Evolutionary conservation across 1,140 invertebrate genomes (phyloP).

Genomic region (Meteorus sp.): DNA sequence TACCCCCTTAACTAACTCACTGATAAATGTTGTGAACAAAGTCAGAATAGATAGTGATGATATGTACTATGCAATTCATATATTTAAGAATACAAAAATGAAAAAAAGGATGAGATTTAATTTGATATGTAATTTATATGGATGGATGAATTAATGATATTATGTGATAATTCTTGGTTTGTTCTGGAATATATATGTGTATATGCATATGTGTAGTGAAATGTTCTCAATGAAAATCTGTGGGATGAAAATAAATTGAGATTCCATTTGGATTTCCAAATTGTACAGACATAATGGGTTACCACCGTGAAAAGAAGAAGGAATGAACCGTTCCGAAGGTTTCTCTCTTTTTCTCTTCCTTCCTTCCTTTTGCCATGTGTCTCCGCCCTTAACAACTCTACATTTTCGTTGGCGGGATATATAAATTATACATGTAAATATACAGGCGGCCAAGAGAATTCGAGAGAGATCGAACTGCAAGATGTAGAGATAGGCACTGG

Average conservation of each 20-base stretch:
- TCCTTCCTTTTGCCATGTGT: slow-evolving; percentile 6
- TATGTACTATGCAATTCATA: too few species aligned
- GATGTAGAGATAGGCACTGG: slow-evolving; percentile 52
- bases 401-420: slow-evolving; percentile 38
- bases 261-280: slow-evolving; percentile 17
- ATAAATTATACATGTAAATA: slow-evolving; percentile 59
- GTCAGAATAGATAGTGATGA: too few species aligned
- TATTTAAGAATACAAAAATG: too few species aligned
- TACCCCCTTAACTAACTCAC: too few species aligned
- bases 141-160: not conserved
- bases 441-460: slow-evolving; percentile 44
- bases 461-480: slow-evolving; percentile 45
- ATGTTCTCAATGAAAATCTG: not conserved
- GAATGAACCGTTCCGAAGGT: too few species aligned
- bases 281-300: slow-evolving; percentile 10
- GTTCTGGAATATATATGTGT: too few species aligned
- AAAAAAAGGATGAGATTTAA: too few species aligned
- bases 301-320: slow-evolving; percentile 7
- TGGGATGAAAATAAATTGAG: too few species aligned
- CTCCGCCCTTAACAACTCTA: slow-evolving; percentile 17
- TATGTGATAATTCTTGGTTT: not conserved
- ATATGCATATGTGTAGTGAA: not conserved
- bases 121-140: slow-evolving; percentile 7
- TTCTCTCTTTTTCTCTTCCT: slow-evolving; percentile 22
- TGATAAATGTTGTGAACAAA: too few species aligned